Evolutionary conservation across 1,140 invertebrate species (phyloP).

Genomic region (Fopius arisanus): DNA sequence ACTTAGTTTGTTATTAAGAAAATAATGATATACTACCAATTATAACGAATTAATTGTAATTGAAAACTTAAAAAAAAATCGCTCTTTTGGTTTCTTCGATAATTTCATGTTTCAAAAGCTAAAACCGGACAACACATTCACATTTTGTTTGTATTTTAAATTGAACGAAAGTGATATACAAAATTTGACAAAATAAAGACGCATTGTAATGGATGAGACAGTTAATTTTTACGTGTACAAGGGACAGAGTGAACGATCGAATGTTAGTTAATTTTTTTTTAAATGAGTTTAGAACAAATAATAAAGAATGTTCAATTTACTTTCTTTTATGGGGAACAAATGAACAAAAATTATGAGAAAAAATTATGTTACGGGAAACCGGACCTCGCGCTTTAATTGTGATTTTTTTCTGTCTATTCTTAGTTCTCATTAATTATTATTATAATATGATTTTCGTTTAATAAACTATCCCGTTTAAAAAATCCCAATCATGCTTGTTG

Average conservation of each 20-base stretch:
- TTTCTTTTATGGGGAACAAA: conserved; percentile 5
- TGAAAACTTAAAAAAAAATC: conserved; percentile 28
- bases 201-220: conserved; percentile 10
- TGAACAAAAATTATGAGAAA: conserved; percentile 27
- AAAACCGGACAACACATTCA: conserved; percentile 1
- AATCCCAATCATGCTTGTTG: conserved; percentile 14
- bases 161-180: neutral
- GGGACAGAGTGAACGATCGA: conserved; percentile 12
- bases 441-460: conserved; percentile 63
- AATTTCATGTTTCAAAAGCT: conserved; percentile 13
- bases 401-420: conserved; percentile 53
- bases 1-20: conserved; percentile 61
- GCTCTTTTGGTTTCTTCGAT: conserved; percentile 35
- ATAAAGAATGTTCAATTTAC: neutral
- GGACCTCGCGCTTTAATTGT: conserved; percentile 56
- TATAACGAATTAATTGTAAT: conserved; percentile 53
- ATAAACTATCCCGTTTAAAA: conserved; percentile 61
- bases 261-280: neutral
- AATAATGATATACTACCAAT: conserved; percentile 48
- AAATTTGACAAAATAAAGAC: neutral
- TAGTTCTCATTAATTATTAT: conserved; percentile 50
- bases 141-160: conserved; percentile 6
- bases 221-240: neutral
- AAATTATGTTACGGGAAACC: conserved; percentile 37
- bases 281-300: neutral